Conservation (phyloP, 1,140 invertebrate genomes). For the Drosophila tsacasi region DNA sequence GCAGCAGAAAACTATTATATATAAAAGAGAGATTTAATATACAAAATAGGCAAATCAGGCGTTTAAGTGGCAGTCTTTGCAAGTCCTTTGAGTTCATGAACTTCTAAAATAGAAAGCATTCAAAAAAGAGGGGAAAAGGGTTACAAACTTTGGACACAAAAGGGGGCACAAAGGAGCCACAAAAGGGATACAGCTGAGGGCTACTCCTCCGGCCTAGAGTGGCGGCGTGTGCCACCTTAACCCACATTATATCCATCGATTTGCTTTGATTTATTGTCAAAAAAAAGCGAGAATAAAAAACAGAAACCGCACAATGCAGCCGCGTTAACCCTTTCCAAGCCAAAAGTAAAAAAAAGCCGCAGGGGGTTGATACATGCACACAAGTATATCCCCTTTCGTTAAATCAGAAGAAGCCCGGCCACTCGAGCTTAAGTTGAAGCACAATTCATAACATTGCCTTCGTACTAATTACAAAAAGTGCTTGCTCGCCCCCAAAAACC, state of each 20-base stretch:
- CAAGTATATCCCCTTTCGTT: background rate
- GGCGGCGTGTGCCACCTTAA: constrained; percentile 10
- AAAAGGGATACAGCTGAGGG: background rate
- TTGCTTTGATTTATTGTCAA: constrained; percentile 84
- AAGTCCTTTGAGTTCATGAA: constrained; percentile 17
- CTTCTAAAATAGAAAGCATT: background rate
- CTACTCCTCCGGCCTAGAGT: constrained; percentile 12
- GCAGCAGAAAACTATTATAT: too few relatives aligned
- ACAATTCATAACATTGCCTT: constrained; percentile 80
- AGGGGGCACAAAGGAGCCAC: background rate
- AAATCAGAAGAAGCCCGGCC: constrained; percentile 39
- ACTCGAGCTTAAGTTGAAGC: constrained; percentile 71
- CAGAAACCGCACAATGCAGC: constrained; percentile 58
- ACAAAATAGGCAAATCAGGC: constrained; percentile 22
- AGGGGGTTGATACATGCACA: constrained; percentile 23
- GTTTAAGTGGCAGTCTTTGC: constrained; percentile 58
- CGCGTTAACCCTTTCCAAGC: constrained; percentile 42
- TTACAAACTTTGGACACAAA: background rate
- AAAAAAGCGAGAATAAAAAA: background rate
- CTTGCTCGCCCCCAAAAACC: constrained; percentile 18
- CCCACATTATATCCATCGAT: constrained; percentile 67
- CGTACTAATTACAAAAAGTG: constrained; percentile 81
- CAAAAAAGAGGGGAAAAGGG: background rate
- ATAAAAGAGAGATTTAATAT: too few relatives aligned
- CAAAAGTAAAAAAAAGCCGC: background rate